Conservation (phyloP, 2,113 vertebrate species). For the Sus scrofa region T2T-Sscrofa CM000812.6:223995501-223996000, state of each 20-base stretch:
- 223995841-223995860: not conserved
- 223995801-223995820: not conserved
- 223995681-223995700: not conserved
- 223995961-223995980: not conserved
- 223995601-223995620: not conserved
- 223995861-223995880: not conserved
- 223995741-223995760: not conserved
- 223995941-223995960: constrained; percentile 6
- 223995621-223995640: not conserved
- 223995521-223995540: not conserved
- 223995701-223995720: not conserved
- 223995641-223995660: not conserved
- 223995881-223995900: constrained; percentile 47
- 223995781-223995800: not conserved
- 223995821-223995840: not conserved
- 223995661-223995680: not conserved
- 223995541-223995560: not conserved
- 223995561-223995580: not conserved
- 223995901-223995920: constrained; percentile 49
- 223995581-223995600: not conserved
- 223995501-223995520: not conserved
- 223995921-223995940: constrained; percentile 36
- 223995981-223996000: not conserved
- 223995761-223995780: not conserved
- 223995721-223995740: not conserved